Evolutionary conservation across 2,797 vertebrate species (phyloP).

Genomic region (Parambassis ranga): DNA sequence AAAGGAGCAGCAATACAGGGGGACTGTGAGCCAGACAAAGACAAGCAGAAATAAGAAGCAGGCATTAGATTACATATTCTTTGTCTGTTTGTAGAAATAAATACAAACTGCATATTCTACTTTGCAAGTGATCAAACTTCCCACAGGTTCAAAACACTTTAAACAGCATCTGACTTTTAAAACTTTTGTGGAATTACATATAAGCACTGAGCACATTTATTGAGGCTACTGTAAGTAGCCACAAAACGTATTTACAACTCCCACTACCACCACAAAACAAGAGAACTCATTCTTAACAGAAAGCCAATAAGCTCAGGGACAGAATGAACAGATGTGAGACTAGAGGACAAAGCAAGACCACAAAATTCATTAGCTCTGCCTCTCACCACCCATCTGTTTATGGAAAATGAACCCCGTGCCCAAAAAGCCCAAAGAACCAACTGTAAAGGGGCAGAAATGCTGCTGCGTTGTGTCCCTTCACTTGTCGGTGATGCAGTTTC

Average conservation of each 20-base stretch:
- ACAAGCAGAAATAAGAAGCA: background rate
- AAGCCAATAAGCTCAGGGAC: constrained; percentile 25
- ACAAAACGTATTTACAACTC: constrained; percentile 2
- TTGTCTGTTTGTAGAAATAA: constrained; percentile 1
- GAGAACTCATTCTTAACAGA: constrained; percentile 13
- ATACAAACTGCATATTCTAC: constrained; percentile 2
- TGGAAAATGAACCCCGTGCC: background rate
- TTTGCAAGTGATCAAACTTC: background rate
- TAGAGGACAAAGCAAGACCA: constrained; percentile 26
- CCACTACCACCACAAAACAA: background rate
- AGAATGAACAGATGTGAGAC: constrained; percentile 45
- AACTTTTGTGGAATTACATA: constrained; percentile 16
- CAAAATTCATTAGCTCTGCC: constrained; percentile 3
- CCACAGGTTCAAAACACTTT: background rate
- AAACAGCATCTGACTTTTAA: background rate
- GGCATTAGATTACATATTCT: background rate
- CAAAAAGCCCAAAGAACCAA: background rate
- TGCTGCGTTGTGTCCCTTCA: background rate
- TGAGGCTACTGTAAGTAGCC: constrained; percentile 11
- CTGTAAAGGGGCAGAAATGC: background rate
- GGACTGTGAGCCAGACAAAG: background rate
- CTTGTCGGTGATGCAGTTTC: background rate
- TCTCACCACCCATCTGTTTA: constrained; percentile 22
- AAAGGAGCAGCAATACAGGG: background rate
- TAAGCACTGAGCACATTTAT: constrained; percentile 21